phyloP scores from a whole-genome alignment of 2,113 vertebrate species.

The Siniperca knerii region DNA sequence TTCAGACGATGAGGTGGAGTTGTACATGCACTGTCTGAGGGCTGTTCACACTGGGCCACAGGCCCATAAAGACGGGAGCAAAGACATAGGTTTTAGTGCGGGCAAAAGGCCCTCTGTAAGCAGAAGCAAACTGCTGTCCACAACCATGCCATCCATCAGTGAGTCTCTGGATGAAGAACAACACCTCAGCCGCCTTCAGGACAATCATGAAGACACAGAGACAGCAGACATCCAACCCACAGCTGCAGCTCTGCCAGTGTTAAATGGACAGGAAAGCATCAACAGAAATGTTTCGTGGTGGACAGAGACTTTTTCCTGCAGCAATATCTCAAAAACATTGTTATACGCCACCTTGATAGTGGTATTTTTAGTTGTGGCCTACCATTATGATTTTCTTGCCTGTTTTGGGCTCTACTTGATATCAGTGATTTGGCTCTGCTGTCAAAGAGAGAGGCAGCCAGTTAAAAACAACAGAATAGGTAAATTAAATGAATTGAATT shows the following conservation, averaged over 20 bases:
- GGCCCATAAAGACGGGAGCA: slow-evolving; percentile 29
- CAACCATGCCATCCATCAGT: slow-evolving; percentile 77
- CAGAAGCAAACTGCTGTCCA: slow-evolving; percentile 56
- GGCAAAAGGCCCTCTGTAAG: slow-evolving; percentile 59
- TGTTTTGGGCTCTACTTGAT: slow-evolving; percentile 92
- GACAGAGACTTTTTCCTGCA: slow-evolving; percentile 79
- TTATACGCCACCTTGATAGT: slow-evolving; percentile 85
- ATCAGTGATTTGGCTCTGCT: slow-evolving; percentile 90
- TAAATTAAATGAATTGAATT: no score
- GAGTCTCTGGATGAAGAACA: slow-evolving; percentile 81
- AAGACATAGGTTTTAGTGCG: background rate
- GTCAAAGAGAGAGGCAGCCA: slow-evolving; percentile 80
- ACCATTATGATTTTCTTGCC: slow-evolving; percentile 92
- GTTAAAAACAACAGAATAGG: slow-evolving; percentile 75
- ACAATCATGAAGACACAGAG: slow-evolving; percentile 19
- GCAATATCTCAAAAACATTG: slow-evolving; percentile 84
- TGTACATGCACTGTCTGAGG: slow-evolving; percentile 80
- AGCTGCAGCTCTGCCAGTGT: slow-evolving; percentile 21
- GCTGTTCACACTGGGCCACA: slow-evolving; percentile 46
- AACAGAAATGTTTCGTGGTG: slow-evolving; percentile 61
- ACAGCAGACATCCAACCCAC: slow-evolving; percentile 8
- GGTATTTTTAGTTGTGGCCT: slow-evolving; percentile 88
- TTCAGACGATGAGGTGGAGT: slow-evolving; percentile 82
- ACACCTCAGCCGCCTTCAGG: slow-evolving; percentile 20
- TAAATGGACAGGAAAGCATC: slow-evolving; percentile 61